phyloP scores from a whole-genome alignment of 2,888 invertebrate species.

The Aleiodes alternator region DNA sequence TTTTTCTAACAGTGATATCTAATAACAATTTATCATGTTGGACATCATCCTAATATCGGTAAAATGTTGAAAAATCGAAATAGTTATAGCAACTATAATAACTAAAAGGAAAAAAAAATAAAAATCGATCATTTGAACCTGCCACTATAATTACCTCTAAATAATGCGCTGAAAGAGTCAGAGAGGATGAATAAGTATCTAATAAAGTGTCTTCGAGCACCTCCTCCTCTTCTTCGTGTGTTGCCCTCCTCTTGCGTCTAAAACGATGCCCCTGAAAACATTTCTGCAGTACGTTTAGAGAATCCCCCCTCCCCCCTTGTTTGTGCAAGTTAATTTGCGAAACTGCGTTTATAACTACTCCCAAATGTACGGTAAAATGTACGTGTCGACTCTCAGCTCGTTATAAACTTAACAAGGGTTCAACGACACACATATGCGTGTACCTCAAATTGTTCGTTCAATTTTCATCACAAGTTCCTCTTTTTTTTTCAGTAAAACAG shows the following conservation, averaged over 20 bases:
- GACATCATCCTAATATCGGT: no score
- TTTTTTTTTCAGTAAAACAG: conserved; percentile 7
- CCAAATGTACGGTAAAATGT: conserved; percentile 46
- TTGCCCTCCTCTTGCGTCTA: background rate
- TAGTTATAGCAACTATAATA: no score
- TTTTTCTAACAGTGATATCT: no score
- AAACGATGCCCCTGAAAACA: background rate
- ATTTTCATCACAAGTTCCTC: conserved; percentile 26
- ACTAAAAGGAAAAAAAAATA: no score
- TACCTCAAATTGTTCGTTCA: conserved; percentile 50
- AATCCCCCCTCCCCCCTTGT: background rate
- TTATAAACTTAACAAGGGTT: conserved; percentile 72
- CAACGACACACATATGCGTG: conserved; percentile 66
- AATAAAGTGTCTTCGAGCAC: background rate
- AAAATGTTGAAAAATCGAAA: no score
- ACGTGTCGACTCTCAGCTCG: conserved; percentile 59
- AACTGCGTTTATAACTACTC: conserved; percentile 28
- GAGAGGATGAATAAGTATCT: conserved; percentile 8
- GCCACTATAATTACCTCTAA: no score
- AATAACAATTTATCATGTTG: no score
- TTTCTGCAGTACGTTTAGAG: no score
- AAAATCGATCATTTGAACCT: no score
- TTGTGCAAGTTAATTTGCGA: conserved; percentile 51
- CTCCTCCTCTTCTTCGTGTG: background rate
- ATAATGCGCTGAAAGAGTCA: no score